A percentile compares a stretch with the other conserved stretches of the same genome.
These are phyloP conservation scores for Mesocentrotus franciscanus DNA, from an alignment of 53 echinoderm and acorn worm genomes.

Conservation along the genomic window DNA sequence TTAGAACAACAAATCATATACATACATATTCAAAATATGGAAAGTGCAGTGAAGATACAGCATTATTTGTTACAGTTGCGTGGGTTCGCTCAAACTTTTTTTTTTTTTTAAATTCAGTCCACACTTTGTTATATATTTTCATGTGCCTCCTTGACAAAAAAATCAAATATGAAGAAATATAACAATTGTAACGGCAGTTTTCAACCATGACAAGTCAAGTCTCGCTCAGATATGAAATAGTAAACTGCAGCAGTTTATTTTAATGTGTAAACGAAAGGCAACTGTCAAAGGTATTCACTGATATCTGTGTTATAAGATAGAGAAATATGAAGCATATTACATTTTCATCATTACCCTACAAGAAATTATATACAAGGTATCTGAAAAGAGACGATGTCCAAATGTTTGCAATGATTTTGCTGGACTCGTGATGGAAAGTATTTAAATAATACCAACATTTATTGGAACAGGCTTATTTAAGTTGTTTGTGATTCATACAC, in stretches of 20 bases:
- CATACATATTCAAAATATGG: background rate
- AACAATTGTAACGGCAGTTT: background rate
- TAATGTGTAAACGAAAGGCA: no score
- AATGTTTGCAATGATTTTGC: background rate
- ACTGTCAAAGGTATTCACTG: no score
- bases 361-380: background rate
- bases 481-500: background rate
- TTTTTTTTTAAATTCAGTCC: background rate
- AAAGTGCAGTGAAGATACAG: background rate
- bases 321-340: no score
- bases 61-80: background rate
- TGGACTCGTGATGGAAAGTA: background rate
- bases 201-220: background rate
- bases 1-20: slow-evolving; percentile 29
- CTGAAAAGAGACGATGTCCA: background rate
- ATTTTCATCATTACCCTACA: background rate
- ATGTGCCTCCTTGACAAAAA: background rate
- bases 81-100: background rate
- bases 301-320: no score
- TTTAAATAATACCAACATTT: background rate
- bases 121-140: no score
- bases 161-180: background rate
- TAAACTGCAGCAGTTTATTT: no score
- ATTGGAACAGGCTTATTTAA: background rate
- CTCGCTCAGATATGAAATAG: no score